Percentiles rank a stretch among this genome's conserved stretches.
Evolutionary conservation across 2,888 invertebrate genomes (phyloP).

Genomic region (Pyrrhopygopsis socrates): DNA sequence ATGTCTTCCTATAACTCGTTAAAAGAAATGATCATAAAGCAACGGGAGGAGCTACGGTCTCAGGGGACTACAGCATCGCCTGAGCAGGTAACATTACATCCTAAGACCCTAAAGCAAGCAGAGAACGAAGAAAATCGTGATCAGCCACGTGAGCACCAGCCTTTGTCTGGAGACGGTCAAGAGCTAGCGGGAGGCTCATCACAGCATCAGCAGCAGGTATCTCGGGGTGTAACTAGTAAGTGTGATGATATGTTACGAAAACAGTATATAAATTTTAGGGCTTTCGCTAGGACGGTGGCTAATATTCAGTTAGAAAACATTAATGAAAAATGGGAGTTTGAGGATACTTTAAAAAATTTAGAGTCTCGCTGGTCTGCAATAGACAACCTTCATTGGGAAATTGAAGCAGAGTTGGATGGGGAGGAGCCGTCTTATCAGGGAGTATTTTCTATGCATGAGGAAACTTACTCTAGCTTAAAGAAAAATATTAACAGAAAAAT

Average conservation of each 20-base stretch:
- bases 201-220: background rate
- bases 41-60: background rate
- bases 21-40: background rate
- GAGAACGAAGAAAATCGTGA: background rate
- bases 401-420: background rate
- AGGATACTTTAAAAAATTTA: constrained; percentile 56
- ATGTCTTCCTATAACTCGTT: no score
- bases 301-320: constrained; percentile 7
- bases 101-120: background rate
- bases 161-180: constrained; percentile 13
- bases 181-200: constrained; percentile 18
- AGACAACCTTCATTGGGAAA: background rate
- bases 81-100: background rate
- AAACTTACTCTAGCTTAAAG: background rate
- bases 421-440: background rate
- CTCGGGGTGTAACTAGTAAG: constrained; percentile 5
- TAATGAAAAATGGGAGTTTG: constrained; percentile 55
- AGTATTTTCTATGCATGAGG: background rate
- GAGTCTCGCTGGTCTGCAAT: background rate
- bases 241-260: constrained; percentile 34
- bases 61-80: background rate
- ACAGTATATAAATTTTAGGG: constrained; percentile 44
- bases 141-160: background rate
- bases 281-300: constrained; percentile 17
- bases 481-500: background rate